Base-by-base conservation (phyloP, 2,113 vertebrate species). In the Monopterus albus region DNA sequence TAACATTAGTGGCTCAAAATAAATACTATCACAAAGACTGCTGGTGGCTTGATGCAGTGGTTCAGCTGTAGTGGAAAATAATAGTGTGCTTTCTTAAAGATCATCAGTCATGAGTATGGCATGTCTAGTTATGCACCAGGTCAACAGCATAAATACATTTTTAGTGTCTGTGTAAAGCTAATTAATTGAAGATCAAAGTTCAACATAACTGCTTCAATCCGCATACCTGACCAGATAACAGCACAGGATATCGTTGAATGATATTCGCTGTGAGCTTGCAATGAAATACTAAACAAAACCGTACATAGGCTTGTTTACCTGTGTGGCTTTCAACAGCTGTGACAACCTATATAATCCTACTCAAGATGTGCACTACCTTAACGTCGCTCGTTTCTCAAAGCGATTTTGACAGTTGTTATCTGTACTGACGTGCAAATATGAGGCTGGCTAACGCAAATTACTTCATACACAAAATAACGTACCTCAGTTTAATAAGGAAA, bases 101-200 rank as follows among this genome's bases (percentile, higher is more conserved):
- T 85, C 86, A 88, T 89, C 63, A 88, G 86, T 87, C 72, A 87
- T 89, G 75, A 77, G 88, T 89, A 69, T 85, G 78, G 78, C 75
- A 72, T 52, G 83, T 79, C 69, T 83, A 38, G 60, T 47, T 61
- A n/a, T 71, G 70, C 78, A 67, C 6, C 73, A 66, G 60, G 49
- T 78, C 79, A 86, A 72, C 76, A 71, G 43, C 79, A 62, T 29
- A 72, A 74, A 49, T 71, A 53, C 40, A 20, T 50, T n/a, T 29
- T n/a, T 11, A 26, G 57, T 57, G 47, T 68, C 55, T 42, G 47
- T 14, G 28, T 42, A 25, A 49, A 51, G 45, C 39, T 21, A 43
- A 40, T 40, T 40, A 21, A 38, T 8, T 23, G 1, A 13, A 20
- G n/a, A 57, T 43, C 29, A 31, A 18, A 7, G 2, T 13, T 45